A percentile compares a stretch with the other conserved stretches of the same genome.
Evolutionary conservation across 1,140 invertebrate genomes (phyloP).

Genomic region (Ips nitidus): DNA sequence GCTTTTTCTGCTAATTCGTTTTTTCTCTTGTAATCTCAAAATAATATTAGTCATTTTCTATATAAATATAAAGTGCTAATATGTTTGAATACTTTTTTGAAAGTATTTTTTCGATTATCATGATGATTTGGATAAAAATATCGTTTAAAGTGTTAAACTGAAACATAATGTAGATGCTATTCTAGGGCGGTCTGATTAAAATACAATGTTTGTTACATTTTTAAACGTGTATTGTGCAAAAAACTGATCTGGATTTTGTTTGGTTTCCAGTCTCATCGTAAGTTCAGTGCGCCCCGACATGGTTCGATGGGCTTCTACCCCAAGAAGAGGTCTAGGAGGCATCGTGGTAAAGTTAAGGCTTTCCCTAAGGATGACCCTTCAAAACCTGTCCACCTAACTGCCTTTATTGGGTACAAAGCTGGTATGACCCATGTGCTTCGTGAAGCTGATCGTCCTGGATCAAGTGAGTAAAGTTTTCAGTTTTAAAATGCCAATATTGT

Average conservation of each 20-base stretch:
- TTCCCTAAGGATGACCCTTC: slow-evolving; percentile 98
- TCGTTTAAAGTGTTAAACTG: slow-evolving; percentile 54
- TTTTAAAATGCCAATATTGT: background rate
- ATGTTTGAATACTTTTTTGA: background rate
- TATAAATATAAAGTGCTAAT: background rate
- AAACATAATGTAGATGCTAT: slow-evolving; percentile 53
- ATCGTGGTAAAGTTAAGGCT: slow-evolving; percentile 98
- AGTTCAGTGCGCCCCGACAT: slow-evolving; percentile 99
- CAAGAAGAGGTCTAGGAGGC: slow-evolving; percentile 92
- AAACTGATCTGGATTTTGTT: slow-evolving; percentile 15
- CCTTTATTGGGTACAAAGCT: slow-evolving; percentile 98
- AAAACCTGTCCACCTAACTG: slow-evolving; percentile 97
- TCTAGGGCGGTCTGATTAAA: slow-evolving; percentile 59
- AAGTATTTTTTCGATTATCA: slow-evolving; percentile 35
- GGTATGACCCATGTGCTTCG: slow-evolving; percentile 99
- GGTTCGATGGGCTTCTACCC: slow-evolving; percentile 99
- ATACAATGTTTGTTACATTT: slow-evolving; percentile 14
- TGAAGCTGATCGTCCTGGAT: slow-evolving; percentile 98
- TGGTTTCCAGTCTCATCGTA: slow-evolving; percentile 92
- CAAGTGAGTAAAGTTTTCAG: slow-evolving; percentile 74
- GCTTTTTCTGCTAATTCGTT: slow-evolving; percentile 13
- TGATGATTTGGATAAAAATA: slow-evolving; percentile 54
- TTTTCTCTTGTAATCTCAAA: slow-evolving; percentile 30
- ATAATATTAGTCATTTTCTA: slow-evolving; percentile 4
- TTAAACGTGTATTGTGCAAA: slow-evolving; percentile 4